These are phyloP conservation scores for Phalacrocorax pelagicus DNA, from an alignment of 2,113 vertebrate genomes.

Conservation along the genomic window DNA sequence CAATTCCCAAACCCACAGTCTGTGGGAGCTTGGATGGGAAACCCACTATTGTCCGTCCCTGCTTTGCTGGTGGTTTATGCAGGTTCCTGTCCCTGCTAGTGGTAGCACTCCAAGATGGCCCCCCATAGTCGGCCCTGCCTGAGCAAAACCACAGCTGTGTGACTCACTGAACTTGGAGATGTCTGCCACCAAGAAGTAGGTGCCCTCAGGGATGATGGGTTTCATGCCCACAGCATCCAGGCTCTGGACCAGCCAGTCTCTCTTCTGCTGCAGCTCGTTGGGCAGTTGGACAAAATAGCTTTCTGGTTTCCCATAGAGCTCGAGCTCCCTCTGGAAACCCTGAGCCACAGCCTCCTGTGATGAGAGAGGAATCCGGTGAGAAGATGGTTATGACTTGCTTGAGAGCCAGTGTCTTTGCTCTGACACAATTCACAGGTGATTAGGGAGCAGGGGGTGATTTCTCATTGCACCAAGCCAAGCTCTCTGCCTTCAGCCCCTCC, in stretches of 20 bases:
- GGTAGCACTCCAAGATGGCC: rapidly evolving
- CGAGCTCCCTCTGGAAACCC: conserved; percentile 83
- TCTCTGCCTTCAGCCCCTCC: not conserved
- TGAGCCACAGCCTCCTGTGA: conserved; percentile 85
- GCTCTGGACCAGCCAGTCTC: conserved; percentile 78
- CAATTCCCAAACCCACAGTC: not conserved
- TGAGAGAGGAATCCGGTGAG: not conserved
- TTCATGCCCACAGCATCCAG: conserved; percentile 81
- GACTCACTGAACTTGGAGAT: conserved; percentile 88
- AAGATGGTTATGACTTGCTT: not conserved
- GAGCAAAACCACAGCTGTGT: not conserved
- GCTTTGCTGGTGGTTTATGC: not conserved
- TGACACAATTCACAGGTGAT: not conserved
- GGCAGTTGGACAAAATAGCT: conserved; percentile 90
- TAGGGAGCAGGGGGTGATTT: not conserved
- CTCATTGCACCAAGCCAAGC: not conserved
- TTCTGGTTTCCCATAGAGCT: conserved; percentile 75
- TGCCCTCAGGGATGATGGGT: conserved; percentile 86
- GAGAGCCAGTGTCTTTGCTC: not conserved
- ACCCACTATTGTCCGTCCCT: not conserved
- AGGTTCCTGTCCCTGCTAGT: not conserved
- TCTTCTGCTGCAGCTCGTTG: conserved; percentile 72
- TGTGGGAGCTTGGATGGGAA: not conserved
- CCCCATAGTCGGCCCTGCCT: not conserved
- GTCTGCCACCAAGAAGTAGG: conserved; percentile 90